These are phyloP conservation scores for Cygnus atratus DNA, from an alignment of 2,113 vertebrate species.

Conservation along the genomic window DNA sequence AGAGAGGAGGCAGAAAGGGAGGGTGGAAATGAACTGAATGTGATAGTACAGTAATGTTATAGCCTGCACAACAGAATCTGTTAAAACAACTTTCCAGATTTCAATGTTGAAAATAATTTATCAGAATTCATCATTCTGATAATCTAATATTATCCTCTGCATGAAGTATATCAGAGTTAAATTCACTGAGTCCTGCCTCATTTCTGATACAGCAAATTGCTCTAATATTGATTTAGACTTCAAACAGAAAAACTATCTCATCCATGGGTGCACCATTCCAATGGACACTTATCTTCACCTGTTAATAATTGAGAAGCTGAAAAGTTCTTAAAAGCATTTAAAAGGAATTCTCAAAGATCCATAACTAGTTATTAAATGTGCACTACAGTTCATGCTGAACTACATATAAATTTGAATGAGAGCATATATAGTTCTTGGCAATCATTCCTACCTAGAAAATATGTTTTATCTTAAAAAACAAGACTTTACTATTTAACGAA, in stretches of 20 bases:
- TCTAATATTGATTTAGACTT: background rate
- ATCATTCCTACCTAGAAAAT: background rate
- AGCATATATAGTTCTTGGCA: background rate
- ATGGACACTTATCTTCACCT: constrained; percentile 6
- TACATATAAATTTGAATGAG: background rate
- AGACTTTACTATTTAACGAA: background rate
- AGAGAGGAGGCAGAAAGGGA: background rate
- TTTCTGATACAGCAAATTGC: background rate
- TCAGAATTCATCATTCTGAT: background rate
- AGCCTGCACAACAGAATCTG: background rate
- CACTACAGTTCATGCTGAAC: background rate
- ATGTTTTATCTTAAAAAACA: background rate
- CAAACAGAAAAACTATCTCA: background rate
- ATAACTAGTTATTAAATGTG: background rate
- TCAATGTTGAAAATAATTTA: background rate
- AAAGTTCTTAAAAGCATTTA: constrained; percentile 32
- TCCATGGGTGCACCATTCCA: background rate
- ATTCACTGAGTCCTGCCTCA: background rate
- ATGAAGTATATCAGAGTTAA: background rate
- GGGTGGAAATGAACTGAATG: background rate
- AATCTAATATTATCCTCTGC: background rate
- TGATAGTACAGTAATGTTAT: background rate
- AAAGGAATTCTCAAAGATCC: background rate
- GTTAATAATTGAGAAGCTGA: background rate
- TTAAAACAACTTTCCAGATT: background rate